Evolutionary conservation across 2,888 invertebrate genomes (phyloP), one percentile per base, ranked within the genome.

Genomic region (Dione vanillae): DNA sequence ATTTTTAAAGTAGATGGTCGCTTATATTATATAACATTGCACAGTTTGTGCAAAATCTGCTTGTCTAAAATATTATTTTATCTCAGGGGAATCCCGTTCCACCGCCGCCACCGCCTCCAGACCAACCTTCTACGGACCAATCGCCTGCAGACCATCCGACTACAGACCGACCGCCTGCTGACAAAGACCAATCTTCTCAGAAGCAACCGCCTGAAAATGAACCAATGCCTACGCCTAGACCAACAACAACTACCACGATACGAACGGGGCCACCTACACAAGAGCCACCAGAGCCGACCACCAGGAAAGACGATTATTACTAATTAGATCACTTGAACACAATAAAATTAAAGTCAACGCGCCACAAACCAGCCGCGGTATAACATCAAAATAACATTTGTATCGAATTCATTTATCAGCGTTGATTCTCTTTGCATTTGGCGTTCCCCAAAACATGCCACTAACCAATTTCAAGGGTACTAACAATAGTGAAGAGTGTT

Each of bases 381-480:
- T 91, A 86, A 88, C 89, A 91, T 91, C 91, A 89, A 88, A 90
- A 90, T 88, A 90, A 90, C 91, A 91, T 91, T 91, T 91, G 90
- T 90, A 86, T 86, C 84, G 82, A 87, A 90, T 90, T 91, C 91
- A 91, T 91, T 91, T 91, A 91, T 91, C 91, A 91, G 88, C 80
- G 81, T 82, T 86, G 89, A 90, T 88, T 89, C 90, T 85, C 84
- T 90, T 91, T 88, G 90, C 89, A 90, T 90, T 91, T 86, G 87
- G 82, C 83, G 79, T 81, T 86, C 86, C 85, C 80, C 67, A 65
- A 27, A 69, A 78, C 79, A 75, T 74, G 78, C 64, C 79, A 75
- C 75, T 74, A 76, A 68, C 79, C 77, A 76, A 79, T 81, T 80
- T 75, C 71, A 66, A 72, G 69, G 70, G n/a, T 61, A n/a, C 3